Base-by-base conservation (phyloP, 2,113 vertebrate species). In the Sturnus vulgaris region DNA sequence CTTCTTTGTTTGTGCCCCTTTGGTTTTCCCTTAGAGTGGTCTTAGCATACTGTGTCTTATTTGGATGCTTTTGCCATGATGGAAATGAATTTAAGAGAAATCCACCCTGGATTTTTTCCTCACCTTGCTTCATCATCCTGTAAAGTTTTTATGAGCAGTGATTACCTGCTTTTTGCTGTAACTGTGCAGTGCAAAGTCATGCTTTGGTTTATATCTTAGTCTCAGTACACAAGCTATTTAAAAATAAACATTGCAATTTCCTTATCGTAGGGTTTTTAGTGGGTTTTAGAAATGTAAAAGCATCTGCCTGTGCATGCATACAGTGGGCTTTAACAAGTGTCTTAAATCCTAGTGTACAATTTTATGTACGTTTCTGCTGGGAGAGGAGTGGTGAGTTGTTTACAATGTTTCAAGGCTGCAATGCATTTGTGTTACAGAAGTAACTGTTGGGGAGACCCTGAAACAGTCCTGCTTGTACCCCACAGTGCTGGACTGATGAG, bases 201-300 rank as follows among this genome's bases (percentile, higher is more conserved):
- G 1, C 60, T 89, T 89, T 14, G 13, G 49, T 90, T 93, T 91
- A 23, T 60, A 69, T 60, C 20, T 80, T 82, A 25, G 30, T 83
- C 42, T 88, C 25, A 19, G 83, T 93, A 66, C 42, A 69, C 49
- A 59, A 82, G 22, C 40, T 91, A 46, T 65, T 92, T 68, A 82
- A 85, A 92, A 91, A 86, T 53, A 56, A 70, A 90, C 37, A 6
- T 28, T 49, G 57, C 44, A 3, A 18, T 66, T 95, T 95, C 22
- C 59, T 80, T 88, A 46, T 77, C 31, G n/a, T 30, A 31, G 61
- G 37, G 50, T 47, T 85, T 92, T 90, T 82, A 40, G 55, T 80
- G n/a, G 53, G 46, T 73, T 65, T 69, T 69, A 44, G 61, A 83
- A 77, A 86, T 40, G 42, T 64, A 39, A 76, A 52, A 71, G 20